Evolutionary conservation across 2,888 invertebrate species (phyloP), one percentile per base, ranked within the genome.

Genomic region (Philopedon plagiatum): DNA sequence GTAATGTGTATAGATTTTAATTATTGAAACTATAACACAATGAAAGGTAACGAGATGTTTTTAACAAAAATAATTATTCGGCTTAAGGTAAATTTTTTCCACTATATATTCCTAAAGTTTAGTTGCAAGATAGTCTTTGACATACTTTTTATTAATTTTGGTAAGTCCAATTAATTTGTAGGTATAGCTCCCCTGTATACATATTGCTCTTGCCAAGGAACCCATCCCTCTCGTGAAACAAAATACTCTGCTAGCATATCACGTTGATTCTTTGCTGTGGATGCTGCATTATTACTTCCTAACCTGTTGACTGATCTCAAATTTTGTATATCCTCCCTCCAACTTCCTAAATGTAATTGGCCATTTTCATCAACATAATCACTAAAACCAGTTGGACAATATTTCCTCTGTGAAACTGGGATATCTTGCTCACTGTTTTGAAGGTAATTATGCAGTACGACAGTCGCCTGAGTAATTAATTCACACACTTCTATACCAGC

Each of bases 401-500:
- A 66, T 44, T 23, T 5, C 19, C 62, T 62, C 1, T 44, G 18
- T 9, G 5, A 1, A 7, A 11, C 5, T n/a, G 70, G 65, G 2
- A 21, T 5, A 4, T 72, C 68, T 63, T 58, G 19, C 49, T 75
- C 73, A 26, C 62, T 61, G 29, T 41, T 66, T 69, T 76, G 74
- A 1, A 76, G 26, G 63, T 61, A 76, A 67, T 76, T 74, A 37
- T 76, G 74, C 2, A 76, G 49, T 3, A 74, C 74, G 34, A 76
- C 68, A 21, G 72, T 72, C n/a, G 76, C 69, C 23, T 60, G 46
- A 21, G 58, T 51, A 44, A 76, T 76, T 26, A 34, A 13, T 58
- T 76, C 72, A 39, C 74, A 74, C 19, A 67, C 51, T 19, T 67
- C 57, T 9, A 74, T 26, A 44, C 64, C 54, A 3, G 75, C 74